Conservation (phyloP, 2,113 vertebrate species). For the Desmodus rotundus region DNA sequence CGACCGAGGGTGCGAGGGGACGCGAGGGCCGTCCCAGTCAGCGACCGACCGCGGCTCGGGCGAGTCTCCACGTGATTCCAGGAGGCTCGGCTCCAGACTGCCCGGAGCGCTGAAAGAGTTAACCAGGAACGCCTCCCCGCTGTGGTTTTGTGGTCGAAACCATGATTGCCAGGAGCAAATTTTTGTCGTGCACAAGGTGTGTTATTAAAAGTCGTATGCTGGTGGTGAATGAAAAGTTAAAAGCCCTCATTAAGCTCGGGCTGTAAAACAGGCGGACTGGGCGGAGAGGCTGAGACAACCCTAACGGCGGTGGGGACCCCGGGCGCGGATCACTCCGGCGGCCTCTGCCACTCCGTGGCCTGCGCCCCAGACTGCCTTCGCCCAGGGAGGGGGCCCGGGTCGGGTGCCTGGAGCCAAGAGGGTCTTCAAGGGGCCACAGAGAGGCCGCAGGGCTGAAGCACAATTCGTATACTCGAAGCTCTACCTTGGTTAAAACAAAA, state of each 20-base stretch:
- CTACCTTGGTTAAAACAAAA: neutral
- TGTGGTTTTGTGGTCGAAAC: slow-evolving; percentile 90
- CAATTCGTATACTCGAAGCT: neutral
- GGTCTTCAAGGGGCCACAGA: neutral
- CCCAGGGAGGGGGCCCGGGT: fast-evolving
- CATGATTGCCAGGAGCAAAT: slow-evolving; percentile 89
- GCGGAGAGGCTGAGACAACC: neutral
- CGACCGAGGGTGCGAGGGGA: neutral
- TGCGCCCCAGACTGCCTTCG: neutral
- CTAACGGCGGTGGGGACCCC: slow-evolving; percentile 4
- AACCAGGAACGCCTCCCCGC: slow-evolving; percentile 82
- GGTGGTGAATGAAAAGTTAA: slow-evolving; percentile 87
- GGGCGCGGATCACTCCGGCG: neutral
- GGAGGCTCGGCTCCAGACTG: slow-evolving; percentile 49
- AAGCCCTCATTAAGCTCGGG: slow-evolving; percentile 80
- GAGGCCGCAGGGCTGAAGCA: neutral
- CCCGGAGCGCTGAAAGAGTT: slow-evolving; percentile 82
- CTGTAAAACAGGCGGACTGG: slow-evolving; percentile 67
- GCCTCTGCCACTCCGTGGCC: neutral
- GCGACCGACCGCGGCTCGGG: neutral
- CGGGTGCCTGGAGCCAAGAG: neutral
- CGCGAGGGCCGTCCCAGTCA: fast-evolving
- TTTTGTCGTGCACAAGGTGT: slow-evolving; percentile 87
- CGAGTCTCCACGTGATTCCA: neutral
- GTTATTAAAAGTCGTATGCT: slow-evolving; percentile 86